These are phyloP conservation scores for Triplophysa bombifrons DNA, from an alignment of 2,797 vertebrate genomes.

Conservation along the genomic window DNA sequence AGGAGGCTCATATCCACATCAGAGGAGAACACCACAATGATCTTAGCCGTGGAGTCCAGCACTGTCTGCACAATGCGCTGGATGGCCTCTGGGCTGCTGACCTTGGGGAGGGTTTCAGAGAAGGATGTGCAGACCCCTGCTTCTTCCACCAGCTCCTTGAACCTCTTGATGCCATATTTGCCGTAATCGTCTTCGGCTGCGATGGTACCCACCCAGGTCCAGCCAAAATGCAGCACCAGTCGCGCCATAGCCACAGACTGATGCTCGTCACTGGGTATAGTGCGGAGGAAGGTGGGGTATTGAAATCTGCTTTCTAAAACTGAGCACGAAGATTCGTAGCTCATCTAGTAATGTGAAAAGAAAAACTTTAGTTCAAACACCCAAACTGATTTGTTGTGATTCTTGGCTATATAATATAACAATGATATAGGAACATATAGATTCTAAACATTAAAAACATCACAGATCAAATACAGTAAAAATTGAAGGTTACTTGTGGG, in stretches of 20 bases:
- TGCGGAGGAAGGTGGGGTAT: conserved; percentile 84
- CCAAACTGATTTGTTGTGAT: background rate
- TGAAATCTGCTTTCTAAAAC: conserved; percentile 85
- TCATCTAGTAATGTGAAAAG: conserved; percentile 71
- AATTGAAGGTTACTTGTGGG: conserved; percentile 74
- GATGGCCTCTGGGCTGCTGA: conserved; percentile 75
- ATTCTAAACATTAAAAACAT: background rate
- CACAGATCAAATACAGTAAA: background rate
- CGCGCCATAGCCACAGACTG: conserved; percentile 81
- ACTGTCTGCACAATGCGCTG: conserved; percentile 72
- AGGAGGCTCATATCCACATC: conserved; percentile 86
- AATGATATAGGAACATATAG: too few relatives aligned
- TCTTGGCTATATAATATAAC: background rate
- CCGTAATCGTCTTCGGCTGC: conserved; percentile 86
- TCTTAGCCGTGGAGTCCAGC: conserved; percentile 77
- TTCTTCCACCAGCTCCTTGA: conserved; percentile 82
- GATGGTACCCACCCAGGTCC: conserved; percentile 86
- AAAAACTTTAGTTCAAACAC: background rate
- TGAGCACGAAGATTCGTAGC: conserved; percentile 81
- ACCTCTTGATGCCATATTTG: conserved; percentile 85
- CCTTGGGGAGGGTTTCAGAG: conserved; percentile 84
- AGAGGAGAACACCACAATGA: conserved; percentile 86
- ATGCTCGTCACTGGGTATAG: conserved; percentile 78
- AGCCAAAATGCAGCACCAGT: conserved; percentile 83
- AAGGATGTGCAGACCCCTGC: conserved; percentile 83